Evolutionary conservation across 37 sponge, comb jelly and placozoan species (phyloP).

Genomic region (Axinella damicornis): DNA sequence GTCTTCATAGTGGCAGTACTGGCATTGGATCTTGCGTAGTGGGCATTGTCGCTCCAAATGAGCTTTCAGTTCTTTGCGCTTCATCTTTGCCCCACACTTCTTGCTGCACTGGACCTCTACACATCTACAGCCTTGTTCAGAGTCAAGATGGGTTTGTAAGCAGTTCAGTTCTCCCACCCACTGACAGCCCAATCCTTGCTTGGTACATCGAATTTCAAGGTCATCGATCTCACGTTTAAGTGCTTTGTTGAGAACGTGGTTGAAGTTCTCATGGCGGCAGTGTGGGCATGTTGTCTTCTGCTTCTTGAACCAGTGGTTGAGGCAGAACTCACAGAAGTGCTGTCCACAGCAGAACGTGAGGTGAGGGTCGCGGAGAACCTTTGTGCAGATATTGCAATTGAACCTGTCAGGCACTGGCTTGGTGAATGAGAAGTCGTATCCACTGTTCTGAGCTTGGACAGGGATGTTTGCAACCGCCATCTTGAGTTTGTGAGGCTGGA

Average conservation of each 20-base stretch:
- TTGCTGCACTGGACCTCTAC: background rate
- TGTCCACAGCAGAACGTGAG: constrained; percentile 16
- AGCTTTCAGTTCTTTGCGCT: constrained; percentile 10
- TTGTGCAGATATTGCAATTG: constrained; percentile 6
- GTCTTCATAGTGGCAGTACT: constrained; percentile 16
- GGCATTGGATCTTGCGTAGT: background rate
- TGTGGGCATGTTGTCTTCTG: constrained; percentile 19
- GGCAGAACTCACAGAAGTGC: constrained; percentile 36
- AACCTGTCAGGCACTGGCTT: background rate
- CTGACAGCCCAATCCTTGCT: constrained; percentile 9
- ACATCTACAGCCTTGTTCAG: constrained; percentile 2
- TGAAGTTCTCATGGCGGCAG: background rate
- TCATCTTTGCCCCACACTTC: constrained; percentile 1
- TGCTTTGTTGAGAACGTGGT: constrained; percentile 16
- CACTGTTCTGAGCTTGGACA: background rate
- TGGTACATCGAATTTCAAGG: constrained; percentile 4
- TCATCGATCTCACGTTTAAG: constrained; percentile 14
- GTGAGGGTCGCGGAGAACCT: background rate
- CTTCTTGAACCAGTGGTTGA: background rate
- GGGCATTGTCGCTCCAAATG: background rate
- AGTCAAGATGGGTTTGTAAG: constrained; percentile 3
- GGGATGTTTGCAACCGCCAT: background rate
- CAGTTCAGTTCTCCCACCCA: constrained; percentile 21
- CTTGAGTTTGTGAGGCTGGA: too few species aligned
- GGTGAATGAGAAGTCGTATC: constrained; percentile 11